Percentiles rank a stretch among this genome's conserved stretches.
phyloP scores from a whole-genome alignment of 2,113 vertebrate genomes.

The Cygnus buccinator region DNA sequence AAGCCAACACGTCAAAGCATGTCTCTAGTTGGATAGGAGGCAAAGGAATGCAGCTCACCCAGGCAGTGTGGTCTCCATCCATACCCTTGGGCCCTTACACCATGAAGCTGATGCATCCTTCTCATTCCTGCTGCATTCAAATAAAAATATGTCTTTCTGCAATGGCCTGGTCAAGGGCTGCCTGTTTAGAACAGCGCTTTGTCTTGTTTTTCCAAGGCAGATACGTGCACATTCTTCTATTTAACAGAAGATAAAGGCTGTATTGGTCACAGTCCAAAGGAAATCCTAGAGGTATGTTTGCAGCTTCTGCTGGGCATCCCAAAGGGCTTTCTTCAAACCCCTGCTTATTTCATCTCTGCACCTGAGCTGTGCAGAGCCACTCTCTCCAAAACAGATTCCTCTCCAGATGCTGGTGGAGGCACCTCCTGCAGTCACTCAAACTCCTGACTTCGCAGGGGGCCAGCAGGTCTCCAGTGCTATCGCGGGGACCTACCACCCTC shows the following conservation, averaged over 20 bases:
- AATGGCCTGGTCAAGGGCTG: not conserved
- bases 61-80: not conserved
- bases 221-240: not conserved
- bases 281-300: not conserved
- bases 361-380: not conserved
- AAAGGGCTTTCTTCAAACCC: not conserved
- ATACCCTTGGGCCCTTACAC: not conserved
- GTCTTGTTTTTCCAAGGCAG: not conserved
- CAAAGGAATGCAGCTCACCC: not conserved
- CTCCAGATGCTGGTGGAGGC: not conserved
- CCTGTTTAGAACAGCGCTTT: not conserved
- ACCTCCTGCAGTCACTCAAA: not conserved
- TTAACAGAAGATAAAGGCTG: not conserved
- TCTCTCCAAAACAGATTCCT: not conserved
- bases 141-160: not conserved
- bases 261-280: not conserved
- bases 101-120: not conserved
- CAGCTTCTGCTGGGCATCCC: not conserved
- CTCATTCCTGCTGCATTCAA: not conserved
- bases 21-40: not conserved
- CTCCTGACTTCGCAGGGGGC: not conserved
- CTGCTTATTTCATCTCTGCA: not conserved
- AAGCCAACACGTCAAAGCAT: not conserved
- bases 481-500: rapidly evolving
- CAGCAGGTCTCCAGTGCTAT: not conserved